Evolutionary conservation across 30 jellyfish, hydroid and myxozoan species (phyloP), one percentile per base, ranked within the genome.

Genomic region (Rhopilema esculentum): DNA sequence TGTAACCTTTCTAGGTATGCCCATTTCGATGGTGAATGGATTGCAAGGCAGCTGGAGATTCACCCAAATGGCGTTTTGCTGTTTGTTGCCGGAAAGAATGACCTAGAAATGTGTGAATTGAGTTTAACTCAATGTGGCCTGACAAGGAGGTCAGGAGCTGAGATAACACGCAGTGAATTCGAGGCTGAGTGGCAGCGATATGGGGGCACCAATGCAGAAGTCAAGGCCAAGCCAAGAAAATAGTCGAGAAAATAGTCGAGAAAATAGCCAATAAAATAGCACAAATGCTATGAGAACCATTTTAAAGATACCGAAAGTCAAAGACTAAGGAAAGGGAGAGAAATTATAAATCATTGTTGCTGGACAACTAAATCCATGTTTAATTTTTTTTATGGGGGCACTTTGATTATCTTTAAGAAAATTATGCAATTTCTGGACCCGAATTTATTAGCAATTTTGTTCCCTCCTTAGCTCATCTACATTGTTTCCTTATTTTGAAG

Each of bases 11-110:
- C n/a, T n/a, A 95, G 99, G 99, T 95, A 95, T 69, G 99, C 99
- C 12, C 99, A 95, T 68, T 95, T 95, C 78, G 99, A 95, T 84
- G 99, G 99, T 9, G 97, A 95, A 49, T 95, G 97, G 97, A 93
- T 95, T 23, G 99, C 99, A n/a, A 93, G 99, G 77, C 99, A 95
- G 71, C 91, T 95, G 48, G 99, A 95, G 86, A 87, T 89, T 15
- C 99, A 95, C 77, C 96, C 97, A 25, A 95, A 95, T 77, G 99
- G 99, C 24, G 91, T 77, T 8, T 91, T 95, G 75, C 93, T 90
- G 48, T 85, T 95, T 16, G 82, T 95, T 20, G 93, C 99, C 64
- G 98, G 99, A 2, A 72, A 75, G 25, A 94, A 95, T 77, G 99
- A 95, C 86, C 90, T 90, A 82, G 99, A 95, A 29, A 95, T 95